Percentiles rank a stretch among this genome's conserved stretches.
phyloP scores from a whole-genome alignment of 2,113 vertebrate genomes.

The Protomyctophum bolini region DNA sequence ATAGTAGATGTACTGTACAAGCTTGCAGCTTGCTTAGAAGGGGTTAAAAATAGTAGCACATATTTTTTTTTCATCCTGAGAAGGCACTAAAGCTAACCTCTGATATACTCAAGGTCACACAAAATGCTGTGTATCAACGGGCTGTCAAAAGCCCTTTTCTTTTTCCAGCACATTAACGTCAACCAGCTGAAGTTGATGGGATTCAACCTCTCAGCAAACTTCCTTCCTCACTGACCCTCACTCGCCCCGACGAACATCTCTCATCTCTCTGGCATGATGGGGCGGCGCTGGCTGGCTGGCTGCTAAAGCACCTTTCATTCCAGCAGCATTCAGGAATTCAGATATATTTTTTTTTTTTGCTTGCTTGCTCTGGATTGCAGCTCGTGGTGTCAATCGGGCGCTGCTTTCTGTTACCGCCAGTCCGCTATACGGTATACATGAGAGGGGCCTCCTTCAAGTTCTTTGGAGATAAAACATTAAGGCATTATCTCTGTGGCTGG shows the following conservation, averaged over 20 bases:
- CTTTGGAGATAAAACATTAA: constrained; percentile 63
- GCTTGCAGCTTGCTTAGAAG: no score
- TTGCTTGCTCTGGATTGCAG: constrained; percentile 44
- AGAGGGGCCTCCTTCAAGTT: constrained; percentile 60
- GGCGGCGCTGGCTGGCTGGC: no score
- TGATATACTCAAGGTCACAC: constrained; percentile 9
- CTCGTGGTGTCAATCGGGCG: constrained; percentile 21
- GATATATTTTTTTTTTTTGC: constrained; percentile 29
- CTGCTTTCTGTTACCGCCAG: constrained; percentile 56
- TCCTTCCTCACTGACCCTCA: constrained; percentile 29
- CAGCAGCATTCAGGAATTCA: constrained; percentile 52
- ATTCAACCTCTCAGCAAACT: constrained; percentile 53
- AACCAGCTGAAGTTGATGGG: constrained; percentile 18
- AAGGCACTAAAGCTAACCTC: background rate
- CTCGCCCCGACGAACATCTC: constrained; percentile 29
- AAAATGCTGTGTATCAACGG: constrained; percentile 33
- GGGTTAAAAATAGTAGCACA: background rate
- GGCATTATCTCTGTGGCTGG: constrained; percentile 30
- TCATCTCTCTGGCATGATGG: constrained; percentile 52
- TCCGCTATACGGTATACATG: constrained; percentile 35
- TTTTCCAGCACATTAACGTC: constrained; percentile 10
- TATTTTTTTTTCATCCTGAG: constrained; percentile 16
- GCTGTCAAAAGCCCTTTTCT: constrained; percentile 34
- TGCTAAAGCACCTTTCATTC: constrained; percentile 53
- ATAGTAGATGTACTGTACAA: no score